Evolutionary conservation across 2,113 vertebrate species (phyloP).

Genomic region (Dasypus novemcinctus): DNA sequence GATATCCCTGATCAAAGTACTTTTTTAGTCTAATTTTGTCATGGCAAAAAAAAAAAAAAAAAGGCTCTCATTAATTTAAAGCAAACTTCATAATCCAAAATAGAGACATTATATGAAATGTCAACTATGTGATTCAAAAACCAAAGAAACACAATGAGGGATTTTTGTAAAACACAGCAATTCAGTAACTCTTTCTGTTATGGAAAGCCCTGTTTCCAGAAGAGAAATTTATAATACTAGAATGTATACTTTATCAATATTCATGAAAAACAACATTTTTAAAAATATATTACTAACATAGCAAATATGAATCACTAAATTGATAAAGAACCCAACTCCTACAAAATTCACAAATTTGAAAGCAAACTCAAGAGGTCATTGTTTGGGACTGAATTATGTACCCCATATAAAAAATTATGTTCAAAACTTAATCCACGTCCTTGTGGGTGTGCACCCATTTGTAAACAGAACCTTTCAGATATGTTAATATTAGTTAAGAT

Average conservation of each 20-base stretch:
- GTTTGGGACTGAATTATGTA: no score
- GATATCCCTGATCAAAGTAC: neutral
- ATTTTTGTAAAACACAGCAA: neutral
- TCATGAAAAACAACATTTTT: neutral
- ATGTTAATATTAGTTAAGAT: no score
- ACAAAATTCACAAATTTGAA: neutral
- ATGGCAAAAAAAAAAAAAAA: neutral
- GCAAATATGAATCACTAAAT: conserved; percentile 26
- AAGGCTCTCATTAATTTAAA: conserved; percentile 6
- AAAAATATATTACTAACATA: neutral
- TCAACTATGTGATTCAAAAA: neutral
- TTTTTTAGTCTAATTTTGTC: conserved; percentile 1
- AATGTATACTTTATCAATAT: neutral
- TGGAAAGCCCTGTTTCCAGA: neutral
- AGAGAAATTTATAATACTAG: neutral
- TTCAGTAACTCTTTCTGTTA: neutral
- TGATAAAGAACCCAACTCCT: neutral
- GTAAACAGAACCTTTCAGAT: no score
- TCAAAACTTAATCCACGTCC: no score
- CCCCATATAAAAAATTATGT: no score
- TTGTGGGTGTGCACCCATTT: no score
- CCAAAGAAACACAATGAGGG: neutral
- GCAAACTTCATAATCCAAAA: neutral
- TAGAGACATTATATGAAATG: neutral
- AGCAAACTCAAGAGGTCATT: neutral